phyloP scores from a whole-genome alignment of 2,888 invertebrate species.

The Callyntrura guangdongensis region DNA sequence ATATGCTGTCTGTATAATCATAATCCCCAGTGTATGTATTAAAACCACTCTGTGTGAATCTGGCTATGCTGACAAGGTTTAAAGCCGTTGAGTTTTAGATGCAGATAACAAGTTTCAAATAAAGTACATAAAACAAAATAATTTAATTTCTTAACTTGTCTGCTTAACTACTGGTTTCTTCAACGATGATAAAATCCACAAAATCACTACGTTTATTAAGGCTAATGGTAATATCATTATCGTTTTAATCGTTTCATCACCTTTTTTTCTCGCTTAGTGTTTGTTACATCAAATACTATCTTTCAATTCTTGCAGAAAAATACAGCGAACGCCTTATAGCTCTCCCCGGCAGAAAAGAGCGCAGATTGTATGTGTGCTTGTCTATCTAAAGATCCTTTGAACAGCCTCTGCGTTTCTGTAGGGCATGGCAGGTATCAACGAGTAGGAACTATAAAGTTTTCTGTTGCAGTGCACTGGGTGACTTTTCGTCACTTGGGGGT shows the following conservation, averaged over 20 bases:
- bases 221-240: background rate
- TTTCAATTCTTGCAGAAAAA: background rate
- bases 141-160: background rate
- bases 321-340: no score
- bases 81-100: slow-evolving; percentile 13
- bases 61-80: slow-evolving; percentile 4
- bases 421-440: background rate
- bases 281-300: background rate
- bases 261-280: background rate
- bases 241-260: slow-evolving; percentile 13
- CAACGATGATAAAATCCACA: background rate
- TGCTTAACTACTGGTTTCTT: background rate
- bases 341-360: no score
- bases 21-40: slow-evolving; percentile 15
- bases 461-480: background rate
- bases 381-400: slow-evolving; percentile 3
- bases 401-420: background rate
- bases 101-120: background rate
- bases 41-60: slow-evolving; percentile 10
- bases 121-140: slow-evolving; percentile 20
- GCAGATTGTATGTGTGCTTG: background rate
- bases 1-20: background rate
- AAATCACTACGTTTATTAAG: background rate
- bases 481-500: background rate
- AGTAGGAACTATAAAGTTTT: background rate